Evolutionary conservation across 2,797 vertebrate species (phyloP).

Genomic region (Danio tinwini): DNA sequence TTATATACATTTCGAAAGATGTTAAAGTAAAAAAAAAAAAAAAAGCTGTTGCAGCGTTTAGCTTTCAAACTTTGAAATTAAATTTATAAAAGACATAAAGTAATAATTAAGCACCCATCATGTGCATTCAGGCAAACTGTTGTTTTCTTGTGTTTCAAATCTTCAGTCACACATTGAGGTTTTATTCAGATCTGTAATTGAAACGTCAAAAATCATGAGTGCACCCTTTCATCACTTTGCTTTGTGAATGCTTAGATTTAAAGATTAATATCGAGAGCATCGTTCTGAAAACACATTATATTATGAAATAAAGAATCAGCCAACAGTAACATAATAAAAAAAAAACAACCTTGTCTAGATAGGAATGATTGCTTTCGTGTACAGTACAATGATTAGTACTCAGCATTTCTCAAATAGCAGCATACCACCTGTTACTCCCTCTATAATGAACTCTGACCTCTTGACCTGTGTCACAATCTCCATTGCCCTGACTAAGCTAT

Average conservation of each 20-base stretch:
- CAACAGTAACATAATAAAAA: not conserved
- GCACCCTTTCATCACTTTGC: conserved; percentile 15
- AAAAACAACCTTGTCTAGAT: not conserved
- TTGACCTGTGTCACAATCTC: not conserved
- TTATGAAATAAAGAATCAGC: conserved; percentile 4
- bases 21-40: too few species aligned
- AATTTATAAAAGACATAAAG: not conserved
- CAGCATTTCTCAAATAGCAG: conserved; percentile 26
- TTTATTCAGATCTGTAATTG: conserved; percentile 34
- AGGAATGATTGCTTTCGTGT: not conserved
- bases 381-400: not conserved
- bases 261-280: not conserved
- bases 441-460: conserved; percentile 31
- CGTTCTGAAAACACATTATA: conserved; percentile 6
- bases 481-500: not conserved
- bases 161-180: not conserved
- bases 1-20: too few species aligned
- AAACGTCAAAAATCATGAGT: conserved; percentile 13
- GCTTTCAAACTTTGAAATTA: not conserved
- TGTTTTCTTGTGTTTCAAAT: conserved; percentile 3
- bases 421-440: conserved; percentile 32
- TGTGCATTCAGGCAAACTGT: not conserved
- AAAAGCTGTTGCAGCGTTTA: not conserved
- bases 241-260: conserved; percentile 2
- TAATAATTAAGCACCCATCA: not conserved